These are phyloP conservation scores for rabbit (Oryctolagus cuniculus) DNA, from an alignment of 2,113 vertebrate genomes.

Conservation along the genomic window DNA sequence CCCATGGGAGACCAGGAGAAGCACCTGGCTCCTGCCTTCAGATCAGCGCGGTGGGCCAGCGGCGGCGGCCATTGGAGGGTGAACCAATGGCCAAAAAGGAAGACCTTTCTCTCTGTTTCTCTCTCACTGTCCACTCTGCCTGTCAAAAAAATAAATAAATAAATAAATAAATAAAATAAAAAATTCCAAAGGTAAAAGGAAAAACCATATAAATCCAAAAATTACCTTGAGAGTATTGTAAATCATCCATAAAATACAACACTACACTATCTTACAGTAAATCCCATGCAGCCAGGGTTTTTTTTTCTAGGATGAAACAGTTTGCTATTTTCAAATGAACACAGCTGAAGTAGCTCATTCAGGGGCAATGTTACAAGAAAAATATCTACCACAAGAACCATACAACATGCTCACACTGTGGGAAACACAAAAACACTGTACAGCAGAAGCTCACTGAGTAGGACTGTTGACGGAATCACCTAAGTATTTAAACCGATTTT, in stretches of 20 bases:
- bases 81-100: too few species aligned
- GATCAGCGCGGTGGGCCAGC: too few species aligned
- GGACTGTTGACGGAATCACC: not conserved
- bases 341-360: not conserved
- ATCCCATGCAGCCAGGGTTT: not conserved
- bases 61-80: too few species aligned
- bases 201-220: slow-evolving; percentile 23
- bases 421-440: not conserved
- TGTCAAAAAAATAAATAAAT: too few species aligned
- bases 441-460: not conserved
- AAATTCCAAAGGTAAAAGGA: slow-evolving; percentile 31
- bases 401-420: not conserved
- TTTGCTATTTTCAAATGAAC: slow-evolving; percentile 42
- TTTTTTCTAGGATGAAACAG: slow-evolving; percentile 1
- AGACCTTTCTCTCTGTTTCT: too few species aligned
- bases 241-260: not conserved
- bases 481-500: too few species aligned
- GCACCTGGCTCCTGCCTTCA: too few species aligned
- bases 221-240: slow-evolving; percentile 4
- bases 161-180: too few species aligned
- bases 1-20: too few species aligned
- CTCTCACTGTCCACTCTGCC: too few species aligned
- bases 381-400: not conserved
- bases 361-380: not conserved
- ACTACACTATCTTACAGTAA: not conserved